Evolutionary conservation across 2,797 vertebrate genomes (phyloP).

Genomic region (Emys orbicularis): DNA sequence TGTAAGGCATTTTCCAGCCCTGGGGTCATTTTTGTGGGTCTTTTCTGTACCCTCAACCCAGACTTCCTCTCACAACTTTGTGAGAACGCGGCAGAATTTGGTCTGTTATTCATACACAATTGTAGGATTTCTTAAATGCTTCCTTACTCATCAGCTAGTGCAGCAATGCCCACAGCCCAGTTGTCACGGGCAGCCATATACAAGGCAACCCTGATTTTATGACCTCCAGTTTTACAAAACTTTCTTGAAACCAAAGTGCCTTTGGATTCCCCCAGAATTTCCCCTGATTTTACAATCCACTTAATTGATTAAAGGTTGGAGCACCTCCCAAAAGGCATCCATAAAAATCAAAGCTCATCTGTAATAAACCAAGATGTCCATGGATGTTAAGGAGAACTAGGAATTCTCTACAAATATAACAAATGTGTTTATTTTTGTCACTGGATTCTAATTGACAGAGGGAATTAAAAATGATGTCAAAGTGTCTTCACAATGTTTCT

Average conservation of each 20-base stretch:
- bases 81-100: neutral
- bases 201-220: neutral
- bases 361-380: neutral
- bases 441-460: neutral
- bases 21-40: neutral
- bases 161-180: neutral
- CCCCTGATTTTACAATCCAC: neutral
- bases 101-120: neutral
- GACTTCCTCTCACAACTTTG: neutral
- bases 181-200: neutral
- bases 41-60: neutral
- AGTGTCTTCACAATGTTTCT: neutral
- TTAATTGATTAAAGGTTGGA: neutral
- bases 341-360: rapidly evolving
- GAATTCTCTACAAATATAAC: neutral
- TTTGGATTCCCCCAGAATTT: rapidly evolving
- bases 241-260: neutral
- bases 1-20: neutral
- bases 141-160: neutral
- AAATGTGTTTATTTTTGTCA: rapidly evolving
- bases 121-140: neutral
- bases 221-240: neutral
- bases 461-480: neutral
- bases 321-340: neutral
- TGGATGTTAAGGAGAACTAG: rapidly evolving